Conservation (phyloP, 1,140 invertebrate species). For the Wasmannia auropunctata region DNA sequence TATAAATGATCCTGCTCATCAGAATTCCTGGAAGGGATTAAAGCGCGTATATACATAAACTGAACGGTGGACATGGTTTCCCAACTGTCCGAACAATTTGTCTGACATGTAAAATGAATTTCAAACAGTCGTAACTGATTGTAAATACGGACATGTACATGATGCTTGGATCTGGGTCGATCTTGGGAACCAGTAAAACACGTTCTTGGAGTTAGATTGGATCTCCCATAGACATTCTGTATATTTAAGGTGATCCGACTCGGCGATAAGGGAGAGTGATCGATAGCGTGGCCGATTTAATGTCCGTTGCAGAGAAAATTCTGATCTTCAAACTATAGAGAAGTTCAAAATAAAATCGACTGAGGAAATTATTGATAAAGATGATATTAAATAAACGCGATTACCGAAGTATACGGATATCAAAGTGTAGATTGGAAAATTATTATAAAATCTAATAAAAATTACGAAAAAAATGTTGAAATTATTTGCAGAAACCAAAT, state of each 20-base stretch:
- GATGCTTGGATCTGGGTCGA: constrained; percentile 43
- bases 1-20: not conserved
- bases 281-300: constrained; percentile 67
- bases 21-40: not conserved
- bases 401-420: not conserved
- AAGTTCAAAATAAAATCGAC: constrained; percentile 21
- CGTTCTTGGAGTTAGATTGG: constrained; percentile 36
- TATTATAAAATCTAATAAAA: not conserved
- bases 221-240: constrained; percentile 56
- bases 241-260: constrained; percentile 68
- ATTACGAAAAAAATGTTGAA: not conserved
- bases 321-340: constrained; percentile 18
- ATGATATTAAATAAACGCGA: not conserved
- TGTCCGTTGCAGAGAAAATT: constrained; percentile 54
- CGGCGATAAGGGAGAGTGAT: constrained; percentile 67
- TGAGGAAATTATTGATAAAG: constrained; percentile 28
- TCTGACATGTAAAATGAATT: constrained; percentile 28
- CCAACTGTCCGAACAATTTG: constrained; percentile 25
- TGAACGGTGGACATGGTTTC: not conserved
- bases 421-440: not conserved
- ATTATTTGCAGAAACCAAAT: not conserved
- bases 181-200: constrained; percentile 29
- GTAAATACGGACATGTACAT: constrained; percentile 36
- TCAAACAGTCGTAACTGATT: constrained; percentile 42
- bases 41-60: constrained; percentile 38